These are phyloP conservation scores for Coryphaenoides rupestris DNA, from an alignment of 2,113 vertebrate genomes.

Conservation along the genomic window DNA sequence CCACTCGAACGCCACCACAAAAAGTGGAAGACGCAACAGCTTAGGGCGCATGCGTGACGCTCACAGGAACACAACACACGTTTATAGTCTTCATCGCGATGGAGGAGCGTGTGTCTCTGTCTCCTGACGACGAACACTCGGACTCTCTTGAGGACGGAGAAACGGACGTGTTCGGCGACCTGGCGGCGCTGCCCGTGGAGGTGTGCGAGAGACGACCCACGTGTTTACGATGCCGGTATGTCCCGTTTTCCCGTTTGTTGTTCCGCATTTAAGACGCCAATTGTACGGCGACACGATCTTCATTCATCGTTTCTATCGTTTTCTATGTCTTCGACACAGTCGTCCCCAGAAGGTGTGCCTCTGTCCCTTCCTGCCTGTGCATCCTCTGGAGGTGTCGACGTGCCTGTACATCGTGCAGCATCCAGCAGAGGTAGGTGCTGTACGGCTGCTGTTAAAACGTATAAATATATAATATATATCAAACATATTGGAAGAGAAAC, in stretches of 20 bases:
- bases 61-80: too few relatives aligned
- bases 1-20: too few relatives aligned
- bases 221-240: constrained; percentile 84
- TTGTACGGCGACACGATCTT: too few relatives aligned
- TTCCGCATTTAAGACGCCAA: too few relatives aligned
- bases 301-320: constrained; percentile 26
- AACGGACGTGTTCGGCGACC: constrained; percentile 65
- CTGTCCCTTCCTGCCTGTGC: constrained; percentile 88
- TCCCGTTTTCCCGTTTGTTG: neutral
- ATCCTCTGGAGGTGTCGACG: constrained; percentile 85
- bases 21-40: too few relatives aligned
- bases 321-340: constrained; percentile 71
- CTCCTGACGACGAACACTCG: constrained; percentile 14
- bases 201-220: constrained; percentile 78
- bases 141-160: constrained; percentile 36
- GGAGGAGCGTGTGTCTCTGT: neutral
- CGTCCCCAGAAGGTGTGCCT: constrained; percentile 95
- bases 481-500: too few relatives aligned
- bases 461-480: too few relatives aligned
- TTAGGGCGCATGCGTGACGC: too few relatives aligned
- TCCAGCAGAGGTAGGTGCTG: constrained; percentile 88
- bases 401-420: constrained; percentile 93
- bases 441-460: neutral
- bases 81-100: too few relatives aligned
- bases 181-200: constrained; percentile 82